These are phyloP conservation scores for Drosophila falleni DNA, from an alignment of 2,888 invertebrate species.

Conservation along the genomic window DNA sequence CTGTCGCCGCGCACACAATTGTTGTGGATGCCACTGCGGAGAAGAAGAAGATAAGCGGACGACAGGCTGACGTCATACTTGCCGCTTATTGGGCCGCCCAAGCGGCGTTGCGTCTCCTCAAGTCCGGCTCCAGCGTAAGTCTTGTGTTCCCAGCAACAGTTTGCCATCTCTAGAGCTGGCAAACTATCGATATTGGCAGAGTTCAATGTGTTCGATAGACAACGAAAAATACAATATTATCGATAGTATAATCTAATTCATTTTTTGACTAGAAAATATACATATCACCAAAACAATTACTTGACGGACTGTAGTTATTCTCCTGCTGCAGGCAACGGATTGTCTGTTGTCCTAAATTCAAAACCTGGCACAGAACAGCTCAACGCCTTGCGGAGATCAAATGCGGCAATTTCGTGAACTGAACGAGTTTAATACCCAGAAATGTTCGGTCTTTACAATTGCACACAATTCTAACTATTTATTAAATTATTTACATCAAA, in stretches of 20 bases:
- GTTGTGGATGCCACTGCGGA: slow-evolving; percentile 92
- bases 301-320: too few species aligned
- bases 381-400: slow-evolving; percentile 73
- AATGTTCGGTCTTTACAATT: slow-evolving; percentile 73
- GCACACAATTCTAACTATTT: slow-evolving; percentile 31
- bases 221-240: too few species aligned
- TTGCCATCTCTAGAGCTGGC: too few species aligned
- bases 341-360: slow-evolving; percentile 39
- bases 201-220: too few species aligned
- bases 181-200: too few species aligned
- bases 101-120: slow-evolving; percentile 96
- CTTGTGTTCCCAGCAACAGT: not conserved
- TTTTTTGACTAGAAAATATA: too few species aligned
- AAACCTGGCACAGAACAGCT: slow-evolving; percentile 60
- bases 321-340: slow-evolving; percentile 52
- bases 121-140: slow-evolving; percentile 94
- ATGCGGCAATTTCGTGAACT: slow-evolving; percentile 70
- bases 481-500: too few species aligned
- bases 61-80: slow-evolving; percentile 96
- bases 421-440: slow-evolving; percentile 53
- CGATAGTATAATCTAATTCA: too few species aligned
- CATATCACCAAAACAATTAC: too few species aligned
- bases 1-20: slow-evolving; percentile 98
- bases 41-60: slow-evolving; percentile 91
- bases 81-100: slow-evolving; percentile 98